Percentiles rank a stretch among this genome's conserved stretches.
Conservation (phyloP, 2,888 invertebrate species). For the Nebria salina region DNA sequence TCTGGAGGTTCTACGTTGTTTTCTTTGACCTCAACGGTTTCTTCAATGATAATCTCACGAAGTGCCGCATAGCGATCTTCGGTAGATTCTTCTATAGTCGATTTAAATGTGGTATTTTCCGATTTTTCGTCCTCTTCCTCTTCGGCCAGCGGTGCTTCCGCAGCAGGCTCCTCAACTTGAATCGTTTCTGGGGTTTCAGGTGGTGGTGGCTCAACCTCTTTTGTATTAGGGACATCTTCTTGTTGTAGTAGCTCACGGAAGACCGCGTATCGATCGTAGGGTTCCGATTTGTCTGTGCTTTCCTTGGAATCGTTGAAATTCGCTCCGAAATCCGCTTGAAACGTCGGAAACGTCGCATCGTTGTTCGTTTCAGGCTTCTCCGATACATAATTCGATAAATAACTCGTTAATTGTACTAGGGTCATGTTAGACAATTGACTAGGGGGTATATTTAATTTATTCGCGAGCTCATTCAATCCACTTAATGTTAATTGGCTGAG, state of each 20-base stretch:
- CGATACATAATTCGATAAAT: slow-evolving; percentile 71
- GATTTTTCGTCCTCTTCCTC: slow-evolving; percentile 5
- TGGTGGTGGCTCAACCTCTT: slow-evolving; percentile 50
- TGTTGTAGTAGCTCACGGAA: slow-evolving; percentile 85
- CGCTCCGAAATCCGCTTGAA: slow-evolving; percentile 73
- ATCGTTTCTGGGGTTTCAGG: slow-evolving; percentile 31
- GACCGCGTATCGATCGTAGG: slow-evolving; percentile 85
- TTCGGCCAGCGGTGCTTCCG: slow-evolving; percentile 36
- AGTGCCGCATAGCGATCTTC: slow-evolving; percentile 74
- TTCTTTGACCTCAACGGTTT: slow-evolving; percentile 59
- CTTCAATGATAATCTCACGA: slow-evolving; percentile 73
- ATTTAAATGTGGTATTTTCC: slow-evolving; percentile 34
- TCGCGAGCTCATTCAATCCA: slow-evolving; percentile 82
- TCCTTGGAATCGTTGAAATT: slow-evolving; percentile 72
- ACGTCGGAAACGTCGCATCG: slow-evolving; percentile 67
- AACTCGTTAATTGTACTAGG: slow-evolving; percentile 84
- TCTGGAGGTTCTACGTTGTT: slow-evolving; percentile 59
- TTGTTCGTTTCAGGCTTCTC: slow-evolving; percentile 61
- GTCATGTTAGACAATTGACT: slow-evolving; percentile 86
- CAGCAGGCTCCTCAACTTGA: slow-evolving; percentile 24
- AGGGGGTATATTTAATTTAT: slow-evolving; percentile 79
- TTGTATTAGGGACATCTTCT: slow-evolving; percentile 70
- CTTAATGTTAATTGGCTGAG: slow-evolving; percentile 83
- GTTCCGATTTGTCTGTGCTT: slow-evolving; percentile 50
- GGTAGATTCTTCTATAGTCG: slow-evolving; percentile 33